Conservation (phyloP, 2,888 invertebrate genomes). For the Abscondita cerata region DNA sequence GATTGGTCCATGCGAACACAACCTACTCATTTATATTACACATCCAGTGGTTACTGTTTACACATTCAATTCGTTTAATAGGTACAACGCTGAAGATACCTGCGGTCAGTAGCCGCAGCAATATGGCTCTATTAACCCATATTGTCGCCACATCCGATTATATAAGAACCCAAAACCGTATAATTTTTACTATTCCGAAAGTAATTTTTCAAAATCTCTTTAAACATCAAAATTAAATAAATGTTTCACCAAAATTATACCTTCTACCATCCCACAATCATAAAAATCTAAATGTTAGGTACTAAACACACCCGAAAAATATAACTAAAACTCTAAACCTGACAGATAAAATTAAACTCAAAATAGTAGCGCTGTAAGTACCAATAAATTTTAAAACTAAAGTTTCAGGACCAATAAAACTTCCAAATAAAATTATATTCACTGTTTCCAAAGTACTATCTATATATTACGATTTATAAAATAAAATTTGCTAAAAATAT, state of each 20-base stretch:
- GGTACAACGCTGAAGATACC: conserved; percentile 25
- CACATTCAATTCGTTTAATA: conserved; percentile 37
- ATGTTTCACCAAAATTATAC: conserved; percentile 15
- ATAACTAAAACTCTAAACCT: too few species aligned
- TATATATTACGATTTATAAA: too few species aligned
- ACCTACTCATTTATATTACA: conserved; percentile 51
- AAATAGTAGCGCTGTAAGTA: too few species aligned
- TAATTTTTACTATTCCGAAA: neutral
- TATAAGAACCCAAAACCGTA: too few species aligned
- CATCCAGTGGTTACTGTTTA: conserved; percentile 48
- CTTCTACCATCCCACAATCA: neutral
- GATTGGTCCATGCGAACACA: conserved; percentile 51
- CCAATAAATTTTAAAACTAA: too few species aligned
- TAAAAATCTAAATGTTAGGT: too few species aligned
- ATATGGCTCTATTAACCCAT: conserved; percentile 7
- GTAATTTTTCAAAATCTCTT: conserved; percentile 14
- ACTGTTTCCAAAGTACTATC: too few species aligned
- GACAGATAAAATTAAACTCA: too few species aligned
- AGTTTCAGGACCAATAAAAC: too few species aligned
- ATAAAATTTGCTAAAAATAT: too few species aligned
- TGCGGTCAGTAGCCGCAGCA: conserved; percentile 10
- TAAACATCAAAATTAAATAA: conserved; percentile 16
- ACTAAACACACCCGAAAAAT: too few species aligned
- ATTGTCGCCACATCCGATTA: neutral
- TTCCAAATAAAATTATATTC: too few species aligned